Percentiles rank a stretch among this genome's conserved stretches.
Conservation (phyloP, 2,888 invertebrate species). For the Falcaria lacertinaria region DNA sequence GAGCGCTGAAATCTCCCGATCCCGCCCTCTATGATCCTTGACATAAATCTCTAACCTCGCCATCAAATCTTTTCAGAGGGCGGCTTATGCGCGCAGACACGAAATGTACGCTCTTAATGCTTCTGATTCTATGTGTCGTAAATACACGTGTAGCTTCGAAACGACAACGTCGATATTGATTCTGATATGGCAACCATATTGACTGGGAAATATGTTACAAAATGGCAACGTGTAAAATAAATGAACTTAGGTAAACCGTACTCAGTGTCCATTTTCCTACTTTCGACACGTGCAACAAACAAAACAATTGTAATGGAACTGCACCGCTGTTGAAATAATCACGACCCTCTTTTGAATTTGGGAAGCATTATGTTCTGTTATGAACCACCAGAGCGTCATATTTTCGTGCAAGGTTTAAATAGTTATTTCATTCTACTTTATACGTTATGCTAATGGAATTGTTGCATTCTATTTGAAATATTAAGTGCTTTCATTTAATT, state of each 20-base stretch:
- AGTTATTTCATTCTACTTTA: conserved; percentile 8
- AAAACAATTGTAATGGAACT: conserved; percentile 16
- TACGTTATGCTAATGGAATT: conserved; percentile 1
- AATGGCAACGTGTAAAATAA: background rate
- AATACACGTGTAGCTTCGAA: conserved; percentile 6
- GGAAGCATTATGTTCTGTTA: conserved; percentile 19
- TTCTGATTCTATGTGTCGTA: conserved; percentile 47
- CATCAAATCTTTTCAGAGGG: conserved; percentile 77
- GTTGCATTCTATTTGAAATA: background rate
- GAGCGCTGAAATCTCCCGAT: conserved; percentile 74
- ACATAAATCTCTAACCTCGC: conserved; percentile 78
- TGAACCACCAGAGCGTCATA: conserved; percentile 15
- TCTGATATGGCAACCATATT: background rate
- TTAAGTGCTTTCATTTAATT: too few relatives aligned
- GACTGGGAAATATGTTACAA: background rate
- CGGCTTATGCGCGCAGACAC: conserved; percentile 69
- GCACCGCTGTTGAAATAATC: conserved; percentile 23
- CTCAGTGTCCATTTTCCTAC: conserved; percentile 9
- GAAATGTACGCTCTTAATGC: conserved; percentile 68
- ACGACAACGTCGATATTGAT: background rate
- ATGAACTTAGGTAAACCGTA: background rate
- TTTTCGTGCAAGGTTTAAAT: conserved; percentile 14
- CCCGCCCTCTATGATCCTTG: conserved; percentile 76
- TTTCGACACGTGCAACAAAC: conserved; percentile 9
- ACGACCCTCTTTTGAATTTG: conserved; percentile 21